These are phyloP conservation scores for Dyspetes luteomarginatus DNA, from an alignment of 2,888 invertebrate species.

Conservation along the genomic window DNA sequence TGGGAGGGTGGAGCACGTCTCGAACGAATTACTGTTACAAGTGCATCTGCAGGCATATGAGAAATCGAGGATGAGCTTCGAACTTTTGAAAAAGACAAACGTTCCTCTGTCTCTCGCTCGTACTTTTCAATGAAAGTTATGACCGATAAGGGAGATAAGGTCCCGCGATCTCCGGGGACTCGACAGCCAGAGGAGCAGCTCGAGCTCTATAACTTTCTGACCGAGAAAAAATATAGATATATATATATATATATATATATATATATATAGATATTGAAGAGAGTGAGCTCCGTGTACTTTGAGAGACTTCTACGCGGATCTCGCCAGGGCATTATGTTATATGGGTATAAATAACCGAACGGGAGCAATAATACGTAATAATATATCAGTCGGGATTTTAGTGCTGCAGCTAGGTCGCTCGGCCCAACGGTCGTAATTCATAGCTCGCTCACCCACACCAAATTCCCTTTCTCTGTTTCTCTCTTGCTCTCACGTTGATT, in stretches of 20 bases:
- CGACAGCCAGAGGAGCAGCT: constrained; percentile 53
- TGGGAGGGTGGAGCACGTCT: background rate
- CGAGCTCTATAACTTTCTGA: constrained; percentile 52
- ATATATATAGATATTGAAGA: constrained; percentile 24
- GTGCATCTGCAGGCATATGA: constrained; percentile 11
- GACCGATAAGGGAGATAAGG: constrained; percentile 82
- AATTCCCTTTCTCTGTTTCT: constrained; percentile 52
- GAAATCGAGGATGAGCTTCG: constrained; percentile 9
- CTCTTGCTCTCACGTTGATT: constrained; percentile 34
- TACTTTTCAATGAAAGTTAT: constrained; percentile 79
- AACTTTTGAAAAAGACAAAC: constrained; percentile 54
- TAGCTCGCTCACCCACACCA: constrained; percentile 75
- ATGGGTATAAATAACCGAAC: constrained; percentile 84
- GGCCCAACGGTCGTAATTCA: constrained; percentile 83
- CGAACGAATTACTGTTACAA: constrained; percentile 13
- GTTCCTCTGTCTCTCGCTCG: constrained; percentile 44
- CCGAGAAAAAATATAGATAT: constrained; percentile 18
- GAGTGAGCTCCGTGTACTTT: constrained; percentile 41
- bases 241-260: constrained; percentile 10
- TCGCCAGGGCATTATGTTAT: constrained; percentile 82
- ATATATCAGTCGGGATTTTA: constrained; percentile 84
- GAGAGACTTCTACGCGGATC: constrained; percentile 77
- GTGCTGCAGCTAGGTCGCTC: constrained; percentile 80
- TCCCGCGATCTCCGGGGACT: constrained; percentile 79
- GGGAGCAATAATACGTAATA: constrained; percentile 84